Evolutionary conservation across 2,888 invertebrate species (phyloP).

Genomic region (Noctua fimbriata): DNA sequence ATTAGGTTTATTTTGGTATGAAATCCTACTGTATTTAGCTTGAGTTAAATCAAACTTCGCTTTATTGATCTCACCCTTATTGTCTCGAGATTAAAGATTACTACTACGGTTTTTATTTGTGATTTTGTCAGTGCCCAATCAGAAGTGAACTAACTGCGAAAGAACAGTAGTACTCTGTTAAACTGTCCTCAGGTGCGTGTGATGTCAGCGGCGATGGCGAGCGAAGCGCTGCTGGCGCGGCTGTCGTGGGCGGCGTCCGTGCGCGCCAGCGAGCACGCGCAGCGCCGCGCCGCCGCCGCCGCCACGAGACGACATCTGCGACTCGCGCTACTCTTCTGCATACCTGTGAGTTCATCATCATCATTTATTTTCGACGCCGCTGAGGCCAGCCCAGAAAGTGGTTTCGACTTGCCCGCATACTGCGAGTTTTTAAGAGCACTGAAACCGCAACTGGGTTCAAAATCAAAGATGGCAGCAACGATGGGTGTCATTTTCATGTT

Average conservation of each 20-base stretch:
- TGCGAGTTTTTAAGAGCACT: neutral
- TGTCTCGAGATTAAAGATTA: neutral
- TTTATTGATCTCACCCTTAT: neutral
- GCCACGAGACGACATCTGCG: slow-evolving; percentile 93
- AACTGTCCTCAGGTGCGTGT: slow-evolving; percentile 92
- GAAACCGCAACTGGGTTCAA: neutral
- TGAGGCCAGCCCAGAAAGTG: neutral
- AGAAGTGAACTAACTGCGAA: neutral
- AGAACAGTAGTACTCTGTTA: neutral
- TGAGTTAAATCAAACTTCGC: neutral
- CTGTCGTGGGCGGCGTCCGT: slow-evolving; percentile 98
- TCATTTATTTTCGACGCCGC: neutral
- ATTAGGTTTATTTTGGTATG: neutral
- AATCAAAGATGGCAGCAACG: neutral
- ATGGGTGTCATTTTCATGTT: neutral
- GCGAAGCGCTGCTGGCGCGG: slow-evolving; percentile 97
- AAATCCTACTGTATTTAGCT: neutral
- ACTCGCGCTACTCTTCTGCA: slow-evolving; percentile 95
- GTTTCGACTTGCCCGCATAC: neutral
- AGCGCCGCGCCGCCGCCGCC: slow-evolving; percentile 94
- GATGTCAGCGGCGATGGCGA: slow-evolving; percentile 97
- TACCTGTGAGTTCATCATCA: slow-evolving; percentile 91
- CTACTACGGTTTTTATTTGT: no score
- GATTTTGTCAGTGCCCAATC: neutral
- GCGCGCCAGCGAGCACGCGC: slow-evolving; percentile 94